These are phyloP conservation scores for Lycaena phlaeas DNA, from an alignment of 2,888 invertebrate species.

Conservation along the genomic window DNA sequence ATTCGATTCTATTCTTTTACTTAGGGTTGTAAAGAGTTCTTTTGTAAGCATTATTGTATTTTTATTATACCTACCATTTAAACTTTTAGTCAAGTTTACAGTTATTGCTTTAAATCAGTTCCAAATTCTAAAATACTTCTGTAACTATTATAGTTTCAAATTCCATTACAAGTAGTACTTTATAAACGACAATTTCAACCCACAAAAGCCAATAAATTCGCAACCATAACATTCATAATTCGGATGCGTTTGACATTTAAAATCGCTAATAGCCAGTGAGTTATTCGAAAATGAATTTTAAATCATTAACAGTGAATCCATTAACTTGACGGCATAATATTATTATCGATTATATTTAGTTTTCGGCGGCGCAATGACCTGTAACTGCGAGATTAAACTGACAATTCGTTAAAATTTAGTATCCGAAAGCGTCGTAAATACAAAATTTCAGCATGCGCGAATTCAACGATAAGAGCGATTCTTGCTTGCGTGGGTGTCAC, in stretches of 20 bases:
- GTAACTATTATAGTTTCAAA: too few relatives aligned
- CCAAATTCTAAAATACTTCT: too few relatives aligned
- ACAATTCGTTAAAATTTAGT: constrained; percentile 25
- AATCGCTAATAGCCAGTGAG: neutral
- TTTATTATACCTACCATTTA: too few relatives aligned
- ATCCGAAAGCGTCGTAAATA: constrained; percentile 22
- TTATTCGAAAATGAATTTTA: neutral
- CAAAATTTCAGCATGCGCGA: constrained; percentile 25
- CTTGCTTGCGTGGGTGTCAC: constrained; percentile 29
- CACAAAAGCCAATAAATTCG: too few relatives aligned
- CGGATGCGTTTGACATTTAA: constrained; percentile 3
- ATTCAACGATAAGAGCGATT: constrained; percentile 40
- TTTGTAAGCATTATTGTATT: too few relatives aligned
- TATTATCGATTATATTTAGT: constrained; percentile 19
- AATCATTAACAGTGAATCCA: neutral
- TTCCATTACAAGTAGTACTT: too few relatives aligned
- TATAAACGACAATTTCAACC: too few relatives aligned
- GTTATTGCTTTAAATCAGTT: too few relatives aligned
- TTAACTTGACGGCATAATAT: neutral
- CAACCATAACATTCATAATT: constrained; percentile 4
- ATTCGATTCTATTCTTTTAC: too few relatives aligned
- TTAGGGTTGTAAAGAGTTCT: too few relatives aligned
- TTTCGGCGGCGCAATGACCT: constrained; percentile 16
- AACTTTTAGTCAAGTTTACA: too few relatives aligned
- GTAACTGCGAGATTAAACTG: constrained; percentile 23